Base-by-base conservation (phyloP, 2,888 invertebrate genomes). In the Microplitis manilae region DNA sequence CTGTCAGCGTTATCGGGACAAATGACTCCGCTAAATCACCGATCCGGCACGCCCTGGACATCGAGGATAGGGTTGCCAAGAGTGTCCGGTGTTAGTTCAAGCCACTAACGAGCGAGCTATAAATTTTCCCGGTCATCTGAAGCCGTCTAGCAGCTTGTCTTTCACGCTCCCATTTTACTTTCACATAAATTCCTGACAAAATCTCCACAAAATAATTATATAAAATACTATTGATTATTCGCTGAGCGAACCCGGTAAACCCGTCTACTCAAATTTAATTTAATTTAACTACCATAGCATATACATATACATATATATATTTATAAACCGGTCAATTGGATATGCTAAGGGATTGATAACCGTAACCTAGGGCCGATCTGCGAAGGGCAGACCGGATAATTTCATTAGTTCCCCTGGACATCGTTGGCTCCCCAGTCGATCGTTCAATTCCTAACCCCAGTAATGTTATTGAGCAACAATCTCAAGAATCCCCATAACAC, bases 11-110 rank as follows among this genome's bases (percentile, higher is more conserved):
- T 87, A 87, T 87, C 88, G 88, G 86, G 84, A 86, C 88, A 87
- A 89, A 88, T 88, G 87, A 86, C 86, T 86, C 85, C 81, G 83
- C 83, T 88, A 88, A 89, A 88, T 88, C 88, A 88, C 83, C 81
- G 84, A 88, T 88, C 84, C 82, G 86, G 86, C 88, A 89, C 89
- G 89, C 89, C 89, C 87, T 87, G 88, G 88, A 86, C 89, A 86
- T 80, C 80, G 83, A 73, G 85, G 85, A 88, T 89, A 87, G 87
- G 86, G 88, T 89, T 88, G 85, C 87, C 83, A 73, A 73, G 62
- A 85, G 87, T 87, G 86, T 88, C 86, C 86, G 86, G 84, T 85
- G 73, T 75, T 73, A 74, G 62, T 79, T 78, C 75, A 80, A 81
- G 79, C 79, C 76, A 83, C 79, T 88, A 88, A 88, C 87, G 87